phyloP scores from a whole-genome alignment of 2,888 invertebrate species.

The Dryomyza anilis region DNA sequence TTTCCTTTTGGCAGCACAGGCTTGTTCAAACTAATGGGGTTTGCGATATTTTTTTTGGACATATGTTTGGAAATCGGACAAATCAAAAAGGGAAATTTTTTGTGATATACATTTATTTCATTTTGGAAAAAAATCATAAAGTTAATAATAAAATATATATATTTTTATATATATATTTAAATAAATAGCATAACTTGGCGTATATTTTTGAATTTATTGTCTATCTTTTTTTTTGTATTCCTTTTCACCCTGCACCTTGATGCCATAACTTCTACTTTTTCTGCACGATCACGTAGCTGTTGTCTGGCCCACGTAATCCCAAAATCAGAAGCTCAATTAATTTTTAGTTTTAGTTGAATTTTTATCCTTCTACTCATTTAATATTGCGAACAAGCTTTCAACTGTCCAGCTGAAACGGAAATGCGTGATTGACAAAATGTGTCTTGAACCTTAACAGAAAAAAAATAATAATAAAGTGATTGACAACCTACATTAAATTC shows the following conservation, averaged over 20 bases:
- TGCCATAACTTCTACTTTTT: neutral
- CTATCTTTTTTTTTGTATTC: neutral
- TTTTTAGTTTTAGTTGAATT: too few relatives aligned
- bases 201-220: neutral
- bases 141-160: neutral
- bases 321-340: too few relatives aligned
- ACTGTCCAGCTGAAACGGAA: slow-evolving; percentile 21
- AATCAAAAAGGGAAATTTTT: neutral
- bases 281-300: neutral
- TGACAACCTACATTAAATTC: too few relatives aligned
- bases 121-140: too few relatives aligned
- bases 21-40: too few relatives aligned
- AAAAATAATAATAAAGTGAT: neutral
- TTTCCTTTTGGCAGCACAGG: slow-evolving; percentile 34
- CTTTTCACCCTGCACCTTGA: too few relatives aligned
- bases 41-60: too few relatives aligned
- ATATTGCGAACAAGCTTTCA: slow-evolving; percentile 15
- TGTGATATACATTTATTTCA: too few relatives aligned
- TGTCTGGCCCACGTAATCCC: too few relatives aligned
- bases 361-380: slow-evolving; percentile 9
- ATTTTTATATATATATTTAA: neutral
- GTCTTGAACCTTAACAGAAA: neutral
- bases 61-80: neutral
- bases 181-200: neutral
- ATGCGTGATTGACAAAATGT: slow-evolving; percentile 21